A percentile compares a stretch with the other conserved stretches of the same genome.
Evolutionary conservation across 2,888 invertebrate genomes (phyloP).

Genomic region (Escarpia spicata): DNA sequence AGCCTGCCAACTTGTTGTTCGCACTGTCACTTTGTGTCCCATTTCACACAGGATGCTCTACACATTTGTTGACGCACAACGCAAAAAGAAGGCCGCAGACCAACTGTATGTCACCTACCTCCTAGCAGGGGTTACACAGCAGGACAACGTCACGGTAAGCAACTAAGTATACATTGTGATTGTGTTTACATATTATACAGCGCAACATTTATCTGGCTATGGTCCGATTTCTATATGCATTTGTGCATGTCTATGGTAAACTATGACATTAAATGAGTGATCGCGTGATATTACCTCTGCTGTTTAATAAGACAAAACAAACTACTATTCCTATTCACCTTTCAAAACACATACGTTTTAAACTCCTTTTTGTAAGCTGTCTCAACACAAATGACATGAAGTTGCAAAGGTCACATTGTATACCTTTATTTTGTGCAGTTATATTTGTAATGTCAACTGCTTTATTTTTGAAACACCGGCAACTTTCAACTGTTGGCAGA

Average conservation of each 20-base stretch:
- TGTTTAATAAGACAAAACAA: not conserved
- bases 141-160: not conserved
- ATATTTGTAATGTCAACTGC: too few species aligned
- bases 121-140: conserved; percentile 47
- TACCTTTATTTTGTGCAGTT: too few species aligned
- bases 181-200: too few species aligned
- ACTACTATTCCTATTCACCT: not conserved
- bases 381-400: not conserved
- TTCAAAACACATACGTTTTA: not conserved
- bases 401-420: not conserved
- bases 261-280: too few species aligned
- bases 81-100: conserved; percentile 50
- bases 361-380: too few species aligned
- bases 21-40: not conserved
- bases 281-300: not conserved
- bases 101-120: conserved; percentile 53
- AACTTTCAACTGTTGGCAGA: too few species aligned
- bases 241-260: too few species aligned
- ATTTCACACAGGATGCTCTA: conserved; percentile 51
- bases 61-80: conserved; percentile 51
- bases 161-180: too few species aligned
- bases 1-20: not conserved
- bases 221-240: too few species aligned
- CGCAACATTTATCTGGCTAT: too few species aligned
- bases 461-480: too few species aligned